phyloP scores from a whole-genome alignment of 2,888 invertebrate genomes.

The Drosophila maculinotata region DNA sequence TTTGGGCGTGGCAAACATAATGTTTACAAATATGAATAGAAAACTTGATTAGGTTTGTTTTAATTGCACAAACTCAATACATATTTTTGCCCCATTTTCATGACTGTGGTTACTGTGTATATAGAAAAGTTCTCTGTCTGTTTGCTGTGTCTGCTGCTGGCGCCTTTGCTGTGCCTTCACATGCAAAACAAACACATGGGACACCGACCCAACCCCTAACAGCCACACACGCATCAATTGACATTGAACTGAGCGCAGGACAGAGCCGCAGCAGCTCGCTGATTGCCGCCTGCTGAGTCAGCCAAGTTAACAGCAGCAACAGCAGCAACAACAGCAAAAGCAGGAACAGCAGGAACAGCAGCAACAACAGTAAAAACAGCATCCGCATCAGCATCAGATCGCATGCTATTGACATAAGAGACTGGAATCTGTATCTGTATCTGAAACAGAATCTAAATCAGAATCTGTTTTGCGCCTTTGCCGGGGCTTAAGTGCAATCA shows the following conservation, averaged over 20 bases:
- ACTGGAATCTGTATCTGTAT: conserved; percentile 34
- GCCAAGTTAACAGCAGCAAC: conserved; percentile 48
- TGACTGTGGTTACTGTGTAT: neutral
- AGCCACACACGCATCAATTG: conserved; percentile 30
- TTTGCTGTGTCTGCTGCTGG: conserved; percentile 26
- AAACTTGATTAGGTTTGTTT: no score
- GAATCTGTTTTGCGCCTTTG: conserved; percentile 49
- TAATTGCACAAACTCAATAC: neutral
- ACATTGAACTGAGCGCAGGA: conserved; percentile 47
- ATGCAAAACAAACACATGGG: conserved; percentile 34
- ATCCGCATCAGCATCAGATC: conserved; percentile 47
- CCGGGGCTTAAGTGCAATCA: conserved; percentile 70
- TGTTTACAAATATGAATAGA: no score
- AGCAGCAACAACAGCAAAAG: conserved; percentile 24
- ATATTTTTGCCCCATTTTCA: neutral
- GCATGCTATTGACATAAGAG: conserved; percentile 68
- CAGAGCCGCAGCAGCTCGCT: conserved; percentile 35
- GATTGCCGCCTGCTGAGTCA: conserved; percentile 78
- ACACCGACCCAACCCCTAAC: neutral
- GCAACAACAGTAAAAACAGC: conserved; percentile 21
- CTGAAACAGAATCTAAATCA: conserved; percentile 27
- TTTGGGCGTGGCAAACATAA: no score
- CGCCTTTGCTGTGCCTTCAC: conserved; percentile 28
- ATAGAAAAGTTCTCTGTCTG: conserved; percentile 1
- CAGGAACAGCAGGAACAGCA: conserved; percentile 28